Evolutionary conservation across 2,113 vertebrate genomes (phyloP).

Genomic region (Sylvietta virens): DNA sequence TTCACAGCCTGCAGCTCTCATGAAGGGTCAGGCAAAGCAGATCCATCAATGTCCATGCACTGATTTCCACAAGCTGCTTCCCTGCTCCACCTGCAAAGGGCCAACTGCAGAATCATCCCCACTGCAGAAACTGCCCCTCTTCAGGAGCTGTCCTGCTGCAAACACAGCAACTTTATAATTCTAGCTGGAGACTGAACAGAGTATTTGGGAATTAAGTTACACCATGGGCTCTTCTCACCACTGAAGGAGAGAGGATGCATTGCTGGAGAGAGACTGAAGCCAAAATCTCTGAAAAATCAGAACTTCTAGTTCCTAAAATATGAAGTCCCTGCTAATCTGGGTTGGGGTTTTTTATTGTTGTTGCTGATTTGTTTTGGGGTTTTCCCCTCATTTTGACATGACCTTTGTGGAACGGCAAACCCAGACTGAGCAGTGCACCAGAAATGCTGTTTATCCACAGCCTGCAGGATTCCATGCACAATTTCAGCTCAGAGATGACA

Average conservation of each 20-base stretch:
- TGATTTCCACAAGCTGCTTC: background rate
- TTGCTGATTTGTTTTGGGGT: background rate
- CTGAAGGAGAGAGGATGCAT: background rate
- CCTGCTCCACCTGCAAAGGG: background rate
- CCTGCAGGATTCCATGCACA: background rate
- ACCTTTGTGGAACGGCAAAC: background rate
- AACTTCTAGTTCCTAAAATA: background rate
- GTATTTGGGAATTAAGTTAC: background rate
- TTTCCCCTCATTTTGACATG: background rate
- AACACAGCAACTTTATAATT: rapidly evolving
- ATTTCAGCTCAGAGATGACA: background rate
- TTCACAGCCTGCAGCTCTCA: background rate
- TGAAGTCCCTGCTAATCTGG: background rate
- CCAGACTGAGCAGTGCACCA: background rate
- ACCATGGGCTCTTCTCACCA: background rate
- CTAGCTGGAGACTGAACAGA: background rate
- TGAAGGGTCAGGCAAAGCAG: background rate
- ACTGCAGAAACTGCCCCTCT: background rate
- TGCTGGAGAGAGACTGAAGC: background rate
- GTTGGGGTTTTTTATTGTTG: background rate
- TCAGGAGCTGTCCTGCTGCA: background rate
- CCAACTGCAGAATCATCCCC: background rate
- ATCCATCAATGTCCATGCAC: rapidly evolving
- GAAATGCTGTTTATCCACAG: background rate
- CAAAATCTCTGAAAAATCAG: background rate